Conservation (phyloP, 2,797 vertebrate genomes). For the Myotis vivesi region DNA sequence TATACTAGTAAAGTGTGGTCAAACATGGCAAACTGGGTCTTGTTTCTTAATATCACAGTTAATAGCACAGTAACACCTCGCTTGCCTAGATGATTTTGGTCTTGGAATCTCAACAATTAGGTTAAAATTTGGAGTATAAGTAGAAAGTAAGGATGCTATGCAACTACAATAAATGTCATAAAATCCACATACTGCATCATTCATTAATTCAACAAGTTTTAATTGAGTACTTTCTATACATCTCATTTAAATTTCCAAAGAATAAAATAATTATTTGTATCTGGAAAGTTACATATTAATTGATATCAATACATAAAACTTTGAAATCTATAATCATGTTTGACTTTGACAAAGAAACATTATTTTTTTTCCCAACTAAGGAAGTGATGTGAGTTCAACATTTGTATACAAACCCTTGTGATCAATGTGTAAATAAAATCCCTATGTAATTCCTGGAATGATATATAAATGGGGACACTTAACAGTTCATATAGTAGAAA, state of each 20-base stretch:
- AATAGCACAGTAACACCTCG: not conserved
- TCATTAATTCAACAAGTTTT: not conserved
- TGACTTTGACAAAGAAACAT: not conserved
- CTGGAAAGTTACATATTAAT: not conserved
- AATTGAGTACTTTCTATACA: not conserved
- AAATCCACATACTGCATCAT: not conserved
- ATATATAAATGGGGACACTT: not conserved
- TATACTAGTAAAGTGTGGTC: not conserved
- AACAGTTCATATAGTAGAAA: not conserved
- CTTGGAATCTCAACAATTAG: not conserved
- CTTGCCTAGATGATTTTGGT: not conserved
- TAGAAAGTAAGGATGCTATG: not conserved
- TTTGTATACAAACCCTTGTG: not conserved
- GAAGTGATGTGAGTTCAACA: not conserved
- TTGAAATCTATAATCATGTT: not conserved
- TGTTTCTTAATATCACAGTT: not conserved
- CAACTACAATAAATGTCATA: not conserved
- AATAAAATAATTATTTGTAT: not conserved
- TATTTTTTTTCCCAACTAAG: not conserved
- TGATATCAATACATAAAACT: not conserved
- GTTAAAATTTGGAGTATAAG: not conserved
- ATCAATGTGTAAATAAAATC: not conserved
- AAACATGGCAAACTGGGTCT: not conserved
- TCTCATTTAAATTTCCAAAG: not conserved
- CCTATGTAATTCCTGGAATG: not conserved